These are phyloP conservation scores for Propsilocerus akamusi DNA, from an alignment of 1,140 invertebrate species.

Conservation along the genomic window DNA sequence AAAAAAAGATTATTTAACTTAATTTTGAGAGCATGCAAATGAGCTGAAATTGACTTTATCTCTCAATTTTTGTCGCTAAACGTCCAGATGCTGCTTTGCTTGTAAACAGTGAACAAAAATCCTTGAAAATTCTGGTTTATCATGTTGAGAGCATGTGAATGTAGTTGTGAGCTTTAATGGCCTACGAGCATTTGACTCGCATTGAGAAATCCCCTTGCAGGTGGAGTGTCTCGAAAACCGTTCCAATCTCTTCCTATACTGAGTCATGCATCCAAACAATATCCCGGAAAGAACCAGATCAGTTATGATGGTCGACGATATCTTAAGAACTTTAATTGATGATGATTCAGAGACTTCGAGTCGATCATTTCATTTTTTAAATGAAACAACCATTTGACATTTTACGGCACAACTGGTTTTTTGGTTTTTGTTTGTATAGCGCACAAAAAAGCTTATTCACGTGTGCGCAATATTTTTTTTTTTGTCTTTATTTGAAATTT, in stretches of 20 bases:
- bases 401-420: no score
- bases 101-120: background rate
- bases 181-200: background rate
- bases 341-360: no score
- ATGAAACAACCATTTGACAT: no score
- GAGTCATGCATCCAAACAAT: background rate
- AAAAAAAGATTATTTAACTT: background rate
- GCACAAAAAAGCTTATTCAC: no score
- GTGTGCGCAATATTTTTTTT: no score
- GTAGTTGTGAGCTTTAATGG: background rate
- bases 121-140: conserved; percentile 1
- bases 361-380: no score
- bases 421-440: no score
- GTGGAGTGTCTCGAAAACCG: background rate
- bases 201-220: background rate
- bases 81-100: background rate
- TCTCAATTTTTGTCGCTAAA: background rate
- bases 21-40: conserved; percentile 1
- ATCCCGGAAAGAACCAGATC: no score
- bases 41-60: background rate
- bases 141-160: background rate
- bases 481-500: no score
- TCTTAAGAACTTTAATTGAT: no score
- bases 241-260: no score
- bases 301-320: no score